These are phyloP conservation scores for Xestia sexstrigata DNA, from an alignment of 2,888 invertebrate species.

Conservation along the genomic window DNA sequence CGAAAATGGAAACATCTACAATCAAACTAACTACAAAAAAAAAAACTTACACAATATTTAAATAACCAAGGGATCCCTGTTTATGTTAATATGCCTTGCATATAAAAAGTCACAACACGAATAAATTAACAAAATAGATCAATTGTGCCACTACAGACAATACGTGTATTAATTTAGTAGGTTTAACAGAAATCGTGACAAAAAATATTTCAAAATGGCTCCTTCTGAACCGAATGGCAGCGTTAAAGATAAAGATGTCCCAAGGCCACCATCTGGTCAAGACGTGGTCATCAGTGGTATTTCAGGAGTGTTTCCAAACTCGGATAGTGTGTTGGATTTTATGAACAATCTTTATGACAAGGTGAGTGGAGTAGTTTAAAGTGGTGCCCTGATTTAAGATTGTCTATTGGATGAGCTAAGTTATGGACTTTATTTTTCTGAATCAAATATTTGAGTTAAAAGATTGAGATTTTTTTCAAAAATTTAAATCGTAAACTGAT, in stretches of 20 bases:
- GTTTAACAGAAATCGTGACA: not conserved
- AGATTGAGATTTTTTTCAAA: not conserved
- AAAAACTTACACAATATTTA: not conserved
- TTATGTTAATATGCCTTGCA: conserved; percentile 21
- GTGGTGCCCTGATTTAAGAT: not conserved
- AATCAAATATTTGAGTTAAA: not conserved
- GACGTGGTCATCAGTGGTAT: conserved; percentile 91
- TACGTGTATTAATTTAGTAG: not conserved
- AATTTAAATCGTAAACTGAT: not conserved
- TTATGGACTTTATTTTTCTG: not conserved
- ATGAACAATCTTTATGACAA: conserved; percentile 92
- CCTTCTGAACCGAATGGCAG: not conserved
- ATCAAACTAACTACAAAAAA: not conserved
- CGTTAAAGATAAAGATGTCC: not conserved
- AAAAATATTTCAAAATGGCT: conserved; percentile 22
- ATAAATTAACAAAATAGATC: conserved; percentile 32
- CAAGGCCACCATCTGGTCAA: conserved; percentile 76
- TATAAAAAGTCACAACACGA: conserved; percentile 30
- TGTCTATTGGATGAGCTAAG: not conserved
- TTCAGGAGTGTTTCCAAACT: conserved; percentile 93
- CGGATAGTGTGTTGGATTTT: conserved; percentile 92
- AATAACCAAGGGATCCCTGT: conserved; percentile 13
- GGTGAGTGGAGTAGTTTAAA: conserved; percentile 69
- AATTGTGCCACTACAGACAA: not conserved
- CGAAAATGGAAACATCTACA: not conserved